Percentiles rank a stretch among this genome's conserved stretches.
Conservation (phyloP, 2,797 vertebrate genomes). For the Dendrocincla tyrannina region DNA sequence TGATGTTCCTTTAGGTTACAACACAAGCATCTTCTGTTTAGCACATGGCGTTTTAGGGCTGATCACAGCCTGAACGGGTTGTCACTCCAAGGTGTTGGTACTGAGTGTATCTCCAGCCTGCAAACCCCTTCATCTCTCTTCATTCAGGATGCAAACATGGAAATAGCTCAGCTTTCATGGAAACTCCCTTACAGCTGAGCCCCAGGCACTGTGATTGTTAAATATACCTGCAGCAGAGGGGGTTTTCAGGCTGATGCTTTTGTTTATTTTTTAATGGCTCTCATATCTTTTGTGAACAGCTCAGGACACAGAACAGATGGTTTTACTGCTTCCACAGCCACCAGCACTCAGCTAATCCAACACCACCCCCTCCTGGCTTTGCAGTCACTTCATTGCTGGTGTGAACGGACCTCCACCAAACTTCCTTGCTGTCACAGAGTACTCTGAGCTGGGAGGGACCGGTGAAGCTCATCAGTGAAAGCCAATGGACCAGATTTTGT, state of each 20-base stretch:
- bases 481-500: not conserved
- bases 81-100: not conserved
- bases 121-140: not conserved
- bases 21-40: not conserved
- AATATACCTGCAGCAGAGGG: not conserved
- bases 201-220: not conserved
- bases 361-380: constrained; percentile 56
- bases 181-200: not conserved
- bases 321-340: not conserved
- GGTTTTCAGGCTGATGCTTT: not conserved
- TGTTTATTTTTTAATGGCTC: not conserved
- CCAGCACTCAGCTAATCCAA: constrained; percentile 34
- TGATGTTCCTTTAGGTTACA: not conserved
- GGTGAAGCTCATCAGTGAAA: not conserved
- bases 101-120: not conserved
- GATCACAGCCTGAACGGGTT: not conserved
- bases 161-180: not conserved
- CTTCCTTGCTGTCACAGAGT: not conserved
- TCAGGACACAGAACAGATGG: not conserved
- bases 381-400: not conserved
- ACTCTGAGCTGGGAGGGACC: not conserved
- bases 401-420: not conserved
- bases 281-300: not conserved
- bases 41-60: not conserved
- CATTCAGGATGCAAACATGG: not conserved